Base-by-base conservation (phyloP, 2,888 invertebrate species). In the Clusia tigrina region DNA sequence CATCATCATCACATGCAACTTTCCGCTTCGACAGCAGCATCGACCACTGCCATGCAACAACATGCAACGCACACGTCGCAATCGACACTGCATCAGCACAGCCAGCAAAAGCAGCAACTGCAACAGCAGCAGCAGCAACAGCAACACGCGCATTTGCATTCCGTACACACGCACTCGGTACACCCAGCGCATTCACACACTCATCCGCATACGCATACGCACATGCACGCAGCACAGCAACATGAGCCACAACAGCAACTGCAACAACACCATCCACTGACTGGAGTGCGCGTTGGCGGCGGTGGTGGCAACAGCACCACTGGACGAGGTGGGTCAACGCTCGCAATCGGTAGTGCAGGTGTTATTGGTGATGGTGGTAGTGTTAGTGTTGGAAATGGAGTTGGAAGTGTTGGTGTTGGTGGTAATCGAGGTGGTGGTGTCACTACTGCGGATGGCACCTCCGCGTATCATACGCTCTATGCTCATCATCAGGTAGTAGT, bases 401-500 rank as follows among this genome's bases (percentile, higher is more conserved):
- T 73, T 68, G 58, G 67, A 22, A 54, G 68, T 60, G 61, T 51
- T 17, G 15, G 67, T 61, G 67, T 58, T 52, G 60, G 55, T 1
- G 52, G 57, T 54, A 58, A 60, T 55, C 62, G 59, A 23, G 58
- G 60, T 24, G 59, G 53, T 38, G 61, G 57, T 26, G 59, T 54
- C 64, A 65, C 63, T 48, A 26, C 55, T 56, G 65, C 62, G 42
- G 23, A 58, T 48, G 52, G 62, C 54, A 52, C 63, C 57, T 42
- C 56, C 22, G 65, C 69, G 58, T 74, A 73, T 69, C 76, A 74
- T 15, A 69, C 74, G 69, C 70, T 73, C 66, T 81, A 77, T 79
- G 79, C 77, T 75, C 81, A 81, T 79, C 81, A 82, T 77, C 81
- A 82, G 82, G 82, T 82, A 82, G 78, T 78, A 58, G 66, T 18